phyloP scores from a whole-genome alignment of 2,113 vertebrate genomes.

The Muntiacus reevesi region DNA sequence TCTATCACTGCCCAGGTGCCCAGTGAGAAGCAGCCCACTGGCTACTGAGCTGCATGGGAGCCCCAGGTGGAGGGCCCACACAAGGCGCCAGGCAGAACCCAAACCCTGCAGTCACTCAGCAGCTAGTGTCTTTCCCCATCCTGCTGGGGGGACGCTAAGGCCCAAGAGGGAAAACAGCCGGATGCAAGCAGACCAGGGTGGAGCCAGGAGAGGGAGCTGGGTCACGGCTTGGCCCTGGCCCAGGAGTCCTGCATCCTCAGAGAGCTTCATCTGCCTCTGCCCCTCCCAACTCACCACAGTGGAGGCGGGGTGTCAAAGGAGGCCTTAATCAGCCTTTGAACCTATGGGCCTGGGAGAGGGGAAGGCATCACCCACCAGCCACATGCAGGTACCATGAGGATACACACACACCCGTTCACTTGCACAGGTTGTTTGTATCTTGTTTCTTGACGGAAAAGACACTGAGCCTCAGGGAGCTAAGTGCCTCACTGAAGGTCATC shows the following conservation, averaged over 20 bases:
- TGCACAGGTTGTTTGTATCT: not conserved
- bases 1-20: not conserved
- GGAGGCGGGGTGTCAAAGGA: not conserved
- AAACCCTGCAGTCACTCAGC: not conserved
- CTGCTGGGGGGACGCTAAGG: fast-evolving
- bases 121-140: not conserved
- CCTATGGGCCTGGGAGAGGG: not conserved
- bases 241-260: not conserved
- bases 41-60: not conserved
- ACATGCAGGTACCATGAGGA: not conserved
- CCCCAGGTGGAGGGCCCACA: not conserved
- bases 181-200: not conserved
- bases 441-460: not conserved
- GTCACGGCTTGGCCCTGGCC: not conserved
- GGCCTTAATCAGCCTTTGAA: not conserved
- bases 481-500: not conserved
- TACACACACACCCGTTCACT: too few species aligned
- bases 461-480: not conserved
- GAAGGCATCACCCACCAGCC: too few species aligned
- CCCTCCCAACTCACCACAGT: not conserved
- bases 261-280: not conserved
- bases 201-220: not conserved
- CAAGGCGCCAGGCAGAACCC: not conserved
- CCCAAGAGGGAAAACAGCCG: not conserved
- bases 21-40: not conserved